A percentile compares a stretch with the other conserved stretches of the same genome.
Conservation (phyloP, 2,797 vertebrate genomes). For the Petrocephalus schoutedeni region DNA sequence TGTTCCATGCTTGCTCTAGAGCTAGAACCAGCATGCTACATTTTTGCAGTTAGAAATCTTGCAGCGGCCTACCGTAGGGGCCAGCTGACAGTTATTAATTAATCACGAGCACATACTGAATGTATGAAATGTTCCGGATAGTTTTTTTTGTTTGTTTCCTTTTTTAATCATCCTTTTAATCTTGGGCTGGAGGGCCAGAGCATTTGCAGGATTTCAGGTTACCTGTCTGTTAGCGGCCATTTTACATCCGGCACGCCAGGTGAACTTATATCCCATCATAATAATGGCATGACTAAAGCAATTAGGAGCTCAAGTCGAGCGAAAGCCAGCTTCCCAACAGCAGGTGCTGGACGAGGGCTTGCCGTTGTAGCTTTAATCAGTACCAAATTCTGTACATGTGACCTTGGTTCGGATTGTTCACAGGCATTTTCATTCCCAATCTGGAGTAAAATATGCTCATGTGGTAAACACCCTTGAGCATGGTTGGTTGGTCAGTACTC, state of each 20-base stretch:
- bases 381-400: not conserved
- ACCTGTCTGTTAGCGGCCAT: not conserved
- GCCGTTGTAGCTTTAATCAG: not conserved
- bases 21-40: constrained; percentile 48
- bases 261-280: not conserved
- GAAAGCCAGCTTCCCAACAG: not conserved
- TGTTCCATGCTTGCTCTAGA: constrained; percentile 45
- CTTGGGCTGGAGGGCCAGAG: not conserved
- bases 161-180: not conserved
- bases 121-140: not conserved
- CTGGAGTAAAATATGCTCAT: not conserved
- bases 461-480: not conserved
- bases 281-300: not conserved
- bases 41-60: constrained; percentile 34
- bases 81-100: constrained; percentile 23
- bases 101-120: not conserved
- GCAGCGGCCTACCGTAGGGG: constrained; percentile 4
- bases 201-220: not conserved
- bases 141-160: not conserved
- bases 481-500: not conserved
- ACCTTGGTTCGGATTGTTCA: not conserved
- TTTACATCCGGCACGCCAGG: not conserved
- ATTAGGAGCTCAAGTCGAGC: not conserved
- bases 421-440: not conserved
- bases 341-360: not conserved